Percentiles rank a stretch among this genome's conserved stretches.
These are phyloP conservation scores for Iphiclides podalirius DNA, from an alignment of 2,888 invertebrate genomes.

Conservation along the genomic window DNA sequence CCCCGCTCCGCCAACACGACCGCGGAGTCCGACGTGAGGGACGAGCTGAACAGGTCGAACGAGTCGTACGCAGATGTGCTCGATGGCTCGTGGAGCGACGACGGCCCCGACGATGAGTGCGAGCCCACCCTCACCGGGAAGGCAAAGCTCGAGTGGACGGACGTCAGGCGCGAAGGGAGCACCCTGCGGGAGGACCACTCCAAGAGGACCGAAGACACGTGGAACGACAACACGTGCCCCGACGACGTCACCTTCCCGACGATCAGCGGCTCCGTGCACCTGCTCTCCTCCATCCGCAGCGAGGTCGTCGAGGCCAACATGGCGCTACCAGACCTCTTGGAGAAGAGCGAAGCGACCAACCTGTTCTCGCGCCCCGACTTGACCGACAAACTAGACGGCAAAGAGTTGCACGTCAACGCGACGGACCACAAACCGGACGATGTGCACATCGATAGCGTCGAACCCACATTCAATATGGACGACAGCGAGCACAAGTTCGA, in stretches of 20 bases:
- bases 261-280: conserved; percentile 87
- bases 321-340: conserved; percentile 64
- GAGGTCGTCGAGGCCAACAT: conserved; percentile 66
- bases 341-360: conserved; percentile 52
- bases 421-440: conserved; percentile 30
- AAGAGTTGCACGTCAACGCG: conserved; percentile 36
- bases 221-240: conserved; percentile 90
- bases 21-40: conserved; percentile 54
- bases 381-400: conserved; percentile 53
- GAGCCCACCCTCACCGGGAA: conserved; percentile 41
- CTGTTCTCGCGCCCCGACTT: conserved; percentile 59
- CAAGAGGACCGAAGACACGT: conserved; percentile 80
- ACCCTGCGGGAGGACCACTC: conserved; percentile 36
- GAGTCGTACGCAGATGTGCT: conserved; percentile 69
- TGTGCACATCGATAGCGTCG: conserved; percentile 50
- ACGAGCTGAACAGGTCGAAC: conserved; percentile 68
- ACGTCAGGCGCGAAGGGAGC: conserved; percentile 43
- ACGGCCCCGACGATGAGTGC: conserved; percentile 31
- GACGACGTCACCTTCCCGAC: conserved; percentile 91
- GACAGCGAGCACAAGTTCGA: conserved; percentile 76
- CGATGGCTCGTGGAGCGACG: conserved; percentile 64
- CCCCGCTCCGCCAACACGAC: conserved; percentile 56
- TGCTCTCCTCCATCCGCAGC: conserved; percentile 84
- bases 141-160: conserved; percentile 51
- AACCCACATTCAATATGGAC: conserved; percentile 65